Base-by-base conservation (phyloP, 2,888 invertebrate genomes). In the Stratiomys singularior region DNA sequence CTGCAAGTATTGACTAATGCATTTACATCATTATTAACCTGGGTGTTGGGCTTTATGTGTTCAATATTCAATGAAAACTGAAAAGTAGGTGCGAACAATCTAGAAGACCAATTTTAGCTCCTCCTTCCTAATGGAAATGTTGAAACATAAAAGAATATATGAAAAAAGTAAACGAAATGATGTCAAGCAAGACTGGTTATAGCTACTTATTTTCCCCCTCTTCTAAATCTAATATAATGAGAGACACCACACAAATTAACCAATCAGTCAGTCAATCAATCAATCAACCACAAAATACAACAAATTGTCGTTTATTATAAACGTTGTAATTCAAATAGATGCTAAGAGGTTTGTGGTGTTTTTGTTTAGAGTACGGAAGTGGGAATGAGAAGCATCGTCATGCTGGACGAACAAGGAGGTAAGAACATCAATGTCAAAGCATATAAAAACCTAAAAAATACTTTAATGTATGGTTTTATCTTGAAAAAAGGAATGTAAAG, bases 401-500 rank as follows among this genome's bases (percentile, higher is more conserved):
- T 97, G 94, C 94, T 98, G 94, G 98, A 98, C 93, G 98, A 98
- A 92, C 98, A 98, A 95, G 98, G 98, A 95, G 97, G 97, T 98
- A 96, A 96, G 96, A 89, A 89, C 37, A 37, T 37, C 3, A 52
- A 28, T 77, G 56, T 77, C 21, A 76, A 76, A 28, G 52, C 21
- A 66, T 47, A 76, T 25, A 7, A 27, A 52, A 69, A 37, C 28
- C 28, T 37, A 66, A 66, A 71, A 52, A 37, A 71, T 52, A 52
- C 15, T 52, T 9, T 52, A n/a, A n/a, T 13, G 52, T 3, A 52
- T 52, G 52, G 15, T 15, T 52, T 52, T 52, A 18, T 52, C 4
- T n/a, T 52, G 52, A 52, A 52, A 52, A n/a, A 18, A 5, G 81
- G 78, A 81, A 81, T 80, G 82, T 77, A 80, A 81, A 81, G 79